phyloP scores from a whole-genome alignment of 2,888 invertebrate species.

The Crepidodera aurea region DNA sequence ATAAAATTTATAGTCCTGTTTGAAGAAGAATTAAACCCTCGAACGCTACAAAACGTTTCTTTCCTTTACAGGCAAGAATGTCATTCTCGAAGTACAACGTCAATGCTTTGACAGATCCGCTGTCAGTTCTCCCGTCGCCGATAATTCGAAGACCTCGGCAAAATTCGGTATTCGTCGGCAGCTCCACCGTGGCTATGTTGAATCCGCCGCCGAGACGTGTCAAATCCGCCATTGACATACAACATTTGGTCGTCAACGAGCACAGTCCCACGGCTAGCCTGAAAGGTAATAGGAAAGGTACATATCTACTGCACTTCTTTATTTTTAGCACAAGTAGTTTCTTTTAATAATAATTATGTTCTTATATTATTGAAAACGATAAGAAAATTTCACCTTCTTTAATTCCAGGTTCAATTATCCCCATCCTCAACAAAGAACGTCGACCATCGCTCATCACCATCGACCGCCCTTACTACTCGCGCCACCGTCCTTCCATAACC shows the following conservation, averaged over 20 bases:
- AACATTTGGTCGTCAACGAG: constrained; percentile 72
- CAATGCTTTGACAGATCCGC: constrained; percentile 67
- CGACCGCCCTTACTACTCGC: constrained; percentile 50
- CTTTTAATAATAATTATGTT: no score
- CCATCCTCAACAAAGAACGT: constrained; percentile 54
- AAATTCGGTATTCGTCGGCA: constrained; percentile 88
- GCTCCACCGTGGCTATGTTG: constrained; percentile 71
- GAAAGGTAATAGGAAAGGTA: constrained; percentile 49
- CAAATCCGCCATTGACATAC: constrained; percentile 85
- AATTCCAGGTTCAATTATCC: constrained; percentile 56
- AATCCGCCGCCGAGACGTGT: constrained; percentile 78
- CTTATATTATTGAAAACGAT: neutral
- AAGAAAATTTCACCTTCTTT: neutral
- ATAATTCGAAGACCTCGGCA: constrained; percentile 68
- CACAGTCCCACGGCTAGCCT: constrained; percentile 50
- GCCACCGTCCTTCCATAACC: constrained; percentile 49
- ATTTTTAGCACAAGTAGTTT: constrained; percentile 10
- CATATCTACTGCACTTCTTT: constrained; percentile 29
- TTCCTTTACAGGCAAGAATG: constrained; percentile 69
- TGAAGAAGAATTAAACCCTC: no score
- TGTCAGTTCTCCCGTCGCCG: constrained; percentile 59
- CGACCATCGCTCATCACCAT: constrained; percentile 56
- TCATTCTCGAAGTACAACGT: constrained; percentile 75
- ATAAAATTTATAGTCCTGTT: no score
- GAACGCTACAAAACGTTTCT: neutral